Evolutionary conservation across 2,113 vertebrate species (phyloP), one percentile per base, ranked within the genome.

Genomic region (Shinisaurus crocodilurus): DNA sequence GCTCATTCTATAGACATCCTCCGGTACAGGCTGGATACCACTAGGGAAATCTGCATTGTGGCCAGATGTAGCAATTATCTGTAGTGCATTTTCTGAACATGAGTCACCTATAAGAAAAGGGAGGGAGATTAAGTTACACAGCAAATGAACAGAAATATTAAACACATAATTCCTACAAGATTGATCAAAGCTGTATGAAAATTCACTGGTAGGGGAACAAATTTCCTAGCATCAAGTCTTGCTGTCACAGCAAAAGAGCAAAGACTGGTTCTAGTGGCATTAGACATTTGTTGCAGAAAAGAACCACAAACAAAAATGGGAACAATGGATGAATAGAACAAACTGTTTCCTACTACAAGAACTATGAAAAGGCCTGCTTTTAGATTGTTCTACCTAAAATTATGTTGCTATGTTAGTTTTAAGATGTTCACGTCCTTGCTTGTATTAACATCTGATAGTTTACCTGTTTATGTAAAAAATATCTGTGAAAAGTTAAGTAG

Each of bases 1-100:
- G 92, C 97, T 98, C 86, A 98, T 96, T 90, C 97, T 98, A 79
- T 97, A 98, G 40, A 96, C 90, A 80, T 98, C 98, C 77, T 98
- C 98, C 2, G 96, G 94, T 77, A 89, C 40, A 0, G 96, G 95
- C 65, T 96, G 95, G 60, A 91, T 92, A 6, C 95, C 95, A 82
- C 75, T 9, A n/a, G 97, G 94, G 18, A 96, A 94, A 34, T 98
- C 98, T 5, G 95, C 96, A 77, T 88, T 88, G 43, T 95, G 96
- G 34, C 92, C 95, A 89, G 96, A 93, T 27, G 97, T 93, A 18
- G 97, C 94, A 72, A 94, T 82, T 81, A 96, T 96, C 83, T 96
- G 96, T 43, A 93, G 96, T 87, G 94, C 92, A 86, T 96, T 95
- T 93, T 98, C 98, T 37, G 95, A 92, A 95, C 97, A 96, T 67